Conservation (phyloP, 2,888 invertebrate genomes). For the Alviniconcha strummeri region DNA sequence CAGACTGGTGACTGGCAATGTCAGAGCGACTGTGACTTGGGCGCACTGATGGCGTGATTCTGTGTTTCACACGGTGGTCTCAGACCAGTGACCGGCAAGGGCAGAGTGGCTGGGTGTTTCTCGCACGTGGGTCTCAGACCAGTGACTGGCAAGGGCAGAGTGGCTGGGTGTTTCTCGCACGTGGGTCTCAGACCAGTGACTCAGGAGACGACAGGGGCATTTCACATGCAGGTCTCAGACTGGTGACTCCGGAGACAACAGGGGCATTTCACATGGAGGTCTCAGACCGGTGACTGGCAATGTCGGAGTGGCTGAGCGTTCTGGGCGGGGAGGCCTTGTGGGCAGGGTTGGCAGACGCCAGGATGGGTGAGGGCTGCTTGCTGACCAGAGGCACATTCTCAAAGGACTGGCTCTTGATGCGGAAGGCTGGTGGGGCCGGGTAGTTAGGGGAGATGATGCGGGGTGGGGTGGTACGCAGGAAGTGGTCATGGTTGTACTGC, state of each 20-base stretch:
- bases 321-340: conserved; percentile 57
- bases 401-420: conserved; percentile 69
- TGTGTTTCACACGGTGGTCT: no score
- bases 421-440: conserved; percentile 55
- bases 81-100: no score
- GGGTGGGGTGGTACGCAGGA: conserved; percentile 57
- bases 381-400: conserved; percentile 69
- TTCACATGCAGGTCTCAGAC: not conserved
- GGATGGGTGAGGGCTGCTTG: conserved; percentile 60
- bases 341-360: conserved; percentile 60
- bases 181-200: no score
- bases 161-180: not conserved
- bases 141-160: no score
- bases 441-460: conserved; percentile 42
- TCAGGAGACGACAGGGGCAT: not conserved
- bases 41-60: no score
- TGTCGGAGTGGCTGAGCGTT: conserved; percentile 55
- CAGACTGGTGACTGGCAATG: conserved; percentile 50
- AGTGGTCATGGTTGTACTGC: conserved; percentile 47
- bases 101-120: not conserved
- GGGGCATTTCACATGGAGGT: conserved; percentile 53
- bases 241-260: no score
- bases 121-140: no score
- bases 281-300: conserved; percentile 53
- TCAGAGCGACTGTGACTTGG: conserved; percentile 47